A percentile compares a stretch with the other conserved stretches of the same genome.
These are phyloP conservation scores for Beroe ovata DNA, from an alignment of 37 sponge, comb jelly and placozoan species.

Conservation along the genomic window DNA sequence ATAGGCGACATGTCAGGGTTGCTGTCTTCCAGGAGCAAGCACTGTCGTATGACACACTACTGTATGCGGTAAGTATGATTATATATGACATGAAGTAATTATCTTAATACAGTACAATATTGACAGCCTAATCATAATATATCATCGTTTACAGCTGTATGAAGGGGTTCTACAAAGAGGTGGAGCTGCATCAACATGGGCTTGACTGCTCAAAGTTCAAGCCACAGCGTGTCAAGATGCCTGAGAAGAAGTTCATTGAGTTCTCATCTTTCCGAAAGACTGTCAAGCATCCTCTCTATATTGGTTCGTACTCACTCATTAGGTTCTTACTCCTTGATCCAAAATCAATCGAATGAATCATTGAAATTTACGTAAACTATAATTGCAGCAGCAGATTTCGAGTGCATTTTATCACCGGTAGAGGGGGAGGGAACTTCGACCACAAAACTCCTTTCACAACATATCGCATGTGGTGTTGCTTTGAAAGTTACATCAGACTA, in stretches of 20 bases:
- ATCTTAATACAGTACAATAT: too few species aligned
- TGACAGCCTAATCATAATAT: not conserved
- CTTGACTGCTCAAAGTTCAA: not conserved
- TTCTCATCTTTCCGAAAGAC: slow-evolving; percentile 12
- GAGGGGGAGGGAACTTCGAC: not conserved
- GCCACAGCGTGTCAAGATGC: not conserved
- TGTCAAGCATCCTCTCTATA: not conserved
- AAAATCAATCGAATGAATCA: not conserved
- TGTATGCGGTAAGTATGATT: not conserved
- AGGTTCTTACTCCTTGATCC: too few species aligned
- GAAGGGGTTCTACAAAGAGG: not conserved
- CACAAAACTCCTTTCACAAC: not conserved
- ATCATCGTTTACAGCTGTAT: not conserved
- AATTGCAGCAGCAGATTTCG: slow-evolving; percentile 9
- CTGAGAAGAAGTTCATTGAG: not conserved
- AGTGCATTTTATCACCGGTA: not conserved
- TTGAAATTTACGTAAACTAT: not conserved
- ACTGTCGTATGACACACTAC: not conserved
- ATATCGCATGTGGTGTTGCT: not conserved
- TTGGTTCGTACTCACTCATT: too few species aligned
- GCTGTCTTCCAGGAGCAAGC: not conserved
- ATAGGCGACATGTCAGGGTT: not conserved
- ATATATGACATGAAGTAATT: too few species aligned
- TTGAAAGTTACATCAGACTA: not conserved
- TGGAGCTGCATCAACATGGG: not conserved